Conservation (phyloP, 2,797 vertebrate genomes). For the Catostomus latipinnis region DNA sequence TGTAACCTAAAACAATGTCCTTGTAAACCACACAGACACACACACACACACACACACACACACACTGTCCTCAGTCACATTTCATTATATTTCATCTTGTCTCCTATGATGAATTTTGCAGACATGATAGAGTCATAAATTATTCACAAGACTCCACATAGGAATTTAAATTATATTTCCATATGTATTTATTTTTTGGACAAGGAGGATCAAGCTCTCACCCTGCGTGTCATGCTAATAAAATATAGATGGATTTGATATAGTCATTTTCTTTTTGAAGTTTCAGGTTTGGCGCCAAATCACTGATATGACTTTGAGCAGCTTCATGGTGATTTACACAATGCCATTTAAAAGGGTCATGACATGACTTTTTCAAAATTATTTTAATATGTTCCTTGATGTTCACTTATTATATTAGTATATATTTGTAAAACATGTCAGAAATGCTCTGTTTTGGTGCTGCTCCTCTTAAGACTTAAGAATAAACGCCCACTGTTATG, state of each 20-base stretch:
- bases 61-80: conserved; percentile 2
- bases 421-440: too few species aligned
- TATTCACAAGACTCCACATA: conserved; percentile 59
- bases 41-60: too few species aligned
- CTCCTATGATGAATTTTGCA: conserved; percentile 24
- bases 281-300: conserved; percentile 36
- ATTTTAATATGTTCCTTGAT: too few species aligned
- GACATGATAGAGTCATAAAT: conserved; percentile 62
- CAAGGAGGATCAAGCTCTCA: conserved; percentile 56
- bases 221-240: conserved; percentile 58
- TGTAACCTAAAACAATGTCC: too few species aligned
- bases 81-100: conserved; percentile 40
- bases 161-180: conserved; percentile 61
- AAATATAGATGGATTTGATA: conserved; percentile 63
- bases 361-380: too few species aligned
- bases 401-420: too few species aligned
- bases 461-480: too few species aligned
- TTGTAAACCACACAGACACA: too few species aligned
- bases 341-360: background rate
- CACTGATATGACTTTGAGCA: conserved; percentile 44
- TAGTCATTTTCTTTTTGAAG: conserved; percentile 51
- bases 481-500: too few species aligned
- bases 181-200: conserved; percentile 66
- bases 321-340: conserved; percentile 26
- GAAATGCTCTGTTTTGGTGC: too few species aligned